Evolutionary conservation across 2,888 invertebrate species (phyloP).

Genomic region (Arrhopalites spinosus): DNA sequence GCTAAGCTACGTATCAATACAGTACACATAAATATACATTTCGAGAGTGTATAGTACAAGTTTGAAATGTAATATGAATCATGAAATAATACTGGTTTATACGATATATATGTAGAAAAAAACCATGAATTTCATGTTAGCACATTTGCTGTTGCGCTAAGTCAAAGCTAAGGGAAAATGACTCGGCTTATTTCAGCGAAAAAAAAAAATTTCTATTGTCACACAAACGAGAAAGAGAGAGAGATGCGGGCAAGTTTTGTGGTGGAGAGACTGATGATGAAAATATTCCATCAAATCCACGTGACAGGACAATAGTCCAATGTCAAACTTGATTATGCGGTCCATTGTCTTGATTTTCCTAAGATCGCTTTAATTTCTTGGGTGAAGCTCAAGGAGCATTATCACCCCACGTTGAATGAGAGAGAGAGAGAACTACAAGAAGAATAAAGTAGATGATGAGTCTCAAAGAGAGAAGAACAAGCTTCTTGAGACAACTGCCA

Average conservation of each 20-base stretch:
- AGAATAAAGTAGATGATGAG: no score
- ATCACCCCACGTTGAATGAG: neutral
- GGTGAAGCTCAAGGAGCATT: conserved; percentile 16
- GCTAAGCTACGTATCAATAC: no score
- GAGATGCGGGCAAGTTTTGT: neutral
- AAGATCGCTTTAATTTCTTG: conserved; percentile 42
- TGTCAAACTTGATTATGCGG: conserved; percentile 56
- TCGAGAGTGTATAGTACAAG: no score
- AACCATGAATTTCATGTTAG: neutral
- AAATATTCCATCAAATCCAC: conserved; percentile 54
- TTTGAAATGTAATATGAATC: no score
- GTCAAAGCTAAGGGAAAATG: conserved; percentile 37
- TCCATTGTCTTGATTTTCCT: conserved; percentile 52
- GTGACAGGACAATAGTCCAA: conserved; percentile 56
- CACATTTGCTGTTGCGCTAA: no score
- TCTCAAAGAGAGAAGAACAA: no score
- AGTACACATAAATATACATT: no score
- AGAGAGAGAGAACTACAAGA: neutral
- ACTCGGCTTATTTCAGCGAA: conserved; percentile 45
- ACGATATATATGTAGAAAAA: neutral
- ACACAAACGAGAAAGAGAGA: conserved; percentile 12
- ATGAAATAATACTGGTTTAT: no score
- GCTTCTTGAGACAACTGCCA: neutral
- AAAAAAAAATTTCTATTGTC: conserved; percentile 45
- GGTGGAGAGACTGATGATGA: conserved; percentile 30